These are phyloP conservation scores for Aegithalos caudatus DNA, from an alignment of 2,113 vertebrate genomes.

Conservation along the genomic window DNA sequence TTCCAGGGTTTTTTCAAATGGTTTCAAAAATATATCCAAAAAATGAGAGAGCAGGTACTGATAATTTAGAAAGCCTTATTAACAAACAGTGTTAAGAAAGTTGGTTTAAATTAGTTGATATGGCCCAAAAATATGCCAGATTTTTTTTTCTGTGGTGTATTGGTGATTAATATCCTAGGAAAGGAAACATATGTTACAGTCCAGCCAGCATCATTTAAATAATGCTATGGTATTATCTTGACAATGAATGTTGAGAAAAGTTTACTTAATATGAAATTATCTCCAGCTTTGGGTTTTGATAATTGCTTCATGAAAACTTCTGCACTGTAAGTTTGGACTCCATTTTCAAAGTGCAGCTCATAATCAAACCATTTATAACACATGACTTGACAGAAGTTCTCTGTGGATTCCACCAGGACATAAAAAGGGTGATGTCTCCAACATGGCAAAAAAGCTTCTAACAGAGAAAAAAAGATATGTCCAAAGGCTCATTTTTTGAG, in stretches of 20 bases:
- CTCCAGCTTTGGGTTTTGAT: neutral
- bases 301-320: neutral
- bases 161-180: neutral
- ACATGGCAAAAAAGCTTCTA: neutral
- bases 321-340: neutral
- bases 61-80: neutral
- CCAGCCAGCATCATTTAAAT: neutral
- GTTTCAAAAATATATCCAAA: neutral
- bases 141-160: neutral
- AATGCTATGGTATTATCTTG: neutral
- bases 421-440: neutral
- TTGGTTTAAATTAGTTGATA: neutral
- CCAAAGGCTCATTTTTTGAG: neutral
- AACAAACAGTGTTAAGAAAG: neutral
- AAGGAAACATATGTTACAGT: neutral
- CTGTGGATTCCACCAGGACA: fast-evolving
- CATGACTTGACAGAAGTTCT: neutral
- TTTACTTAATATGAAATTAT: neutral
- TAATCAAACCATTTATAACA: neutral
- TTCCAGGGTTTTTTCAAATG: fast-evolving
- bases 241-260: neutral
- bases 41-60: neutral
- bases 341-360: neutral
- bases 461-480: neutral
- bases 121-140: neutral